Conservation (phyloP, 2,888 invertebrate genomes). For the Ecdyonurus torrentis region DNA sequence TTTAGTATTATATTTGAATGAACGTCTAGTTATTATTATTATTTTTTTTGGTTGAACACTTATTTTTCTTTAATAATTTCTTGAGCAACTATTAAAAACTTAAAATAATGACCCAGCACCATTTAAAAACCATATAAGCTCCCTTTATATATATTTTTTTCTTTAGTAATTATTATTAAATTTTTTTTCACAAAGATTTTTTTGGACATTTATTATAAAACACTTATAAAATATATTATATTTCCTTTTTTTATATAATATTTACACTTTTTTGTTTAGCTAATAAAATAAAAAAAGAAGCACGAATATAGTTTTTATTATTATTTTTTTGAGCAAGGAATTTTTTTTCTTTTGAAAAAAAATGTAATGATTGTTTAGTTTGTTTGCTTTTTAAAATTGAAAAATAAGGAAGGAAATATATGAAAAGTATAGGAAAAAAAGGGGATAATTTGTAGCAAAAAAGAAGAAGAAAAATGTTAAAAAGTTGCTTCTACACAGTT, state of each 20-base stretch:
- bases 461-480: neutral
- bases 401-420: too few relatives aligned
- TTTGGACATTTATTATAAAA: neutral
- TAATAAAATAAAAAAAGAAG: too few relatives aligned
- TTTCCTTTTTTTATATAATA: neutral
- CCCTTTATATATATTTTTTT: too few relatives aligned
- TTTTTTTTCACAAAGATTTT: neutral
- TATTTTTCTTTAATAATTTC: too few relatives aligned
- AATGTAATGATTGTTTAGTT: too few relatives aligned
- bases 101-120: neutral
- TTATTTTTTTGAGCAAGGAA: neutral
- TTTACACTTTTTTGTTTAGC: neutral
- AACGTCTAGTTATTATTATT: too few relatives aligned
- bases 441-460: neutral
- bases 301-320: too few relatives aligned
- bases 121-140: too few relatives aligned
- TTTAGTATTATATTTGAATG: too few relatives aligned
- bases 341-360: too few relatives aligned
- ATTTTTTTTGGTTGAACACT: neutral
- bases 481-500: neutral
- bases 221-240: neutral
- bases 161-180: too few relatives aligned
- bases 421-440: neutral
- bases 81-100: neutral
- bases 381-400: too few relatives aligned